A percentile compares a stretch with the other conserved stretches of the same genome.
phyloP scores from a whole-genome alignment of 2,888 invertebrate genomes.

The Nipponacmea schrenckii region DNA sequence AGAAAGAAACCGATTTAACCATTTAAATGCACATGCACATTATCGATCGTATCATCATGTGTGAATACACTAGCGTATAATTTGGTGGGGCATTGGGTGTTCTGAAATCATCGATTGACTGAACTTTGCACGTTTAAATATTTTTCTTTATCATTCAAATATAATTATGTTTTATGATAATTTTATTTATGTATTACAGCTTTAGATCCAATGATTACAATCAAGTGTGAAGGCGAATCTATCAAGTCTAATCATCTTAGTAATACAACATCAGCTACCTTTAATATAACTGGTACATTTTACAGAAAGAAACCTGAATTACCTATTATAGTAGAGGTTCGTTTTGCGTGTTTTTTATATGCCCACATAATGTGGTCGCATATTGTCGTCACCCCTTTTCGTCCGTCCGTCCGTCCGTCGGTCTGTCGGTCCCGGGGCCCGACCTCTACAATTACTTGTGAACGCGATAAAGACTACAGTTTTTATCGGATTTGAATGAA shows the following conservation, averaged over 20 bases:
- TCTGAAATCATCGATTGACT: too few relatives aligned
- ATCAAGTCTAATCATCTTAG: conserved; percentile 58
- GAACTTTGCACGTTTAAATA: too few relatives aligned
- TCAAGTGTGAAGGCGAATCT: conserved; percentile 70
- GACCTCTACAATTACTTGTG: neutral
- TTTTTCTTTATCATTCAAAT: too few relatives aligned
- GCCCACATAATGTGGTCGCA: too few relatives aligned
- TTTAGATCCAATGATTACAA: conserved; percentile 68
- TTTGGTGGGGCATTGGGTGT: too few relatives aligned
- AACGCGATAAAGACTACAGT: too few relatives aligned
- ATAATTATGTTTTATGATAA: neutral
- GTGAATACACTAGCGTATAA: too few relatives aligned
- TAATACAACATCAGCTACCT: conserved; percentile 66
- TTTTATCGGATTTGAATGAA: too few relatives aligned
- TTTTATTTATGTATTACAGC: conserved; percentile 37
- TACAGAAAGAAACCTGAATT: conserved; percentile 69
- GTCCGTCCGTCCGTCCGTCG: neutral
- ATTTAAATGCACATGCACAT: too few relatives aligned
- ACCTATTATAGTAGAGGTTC: conserved; percentile 70
- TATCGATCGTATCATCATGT: too few relatives aligned
- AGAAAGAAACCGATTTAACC: too few relatives aligned
- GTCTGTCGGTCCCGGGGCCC: neutral
- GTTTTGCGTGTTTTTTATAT: neutral
- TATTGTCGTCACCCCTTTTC: too few relatives aligned
- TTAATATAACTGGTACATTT: conserved; percentile 67